Percentiles rank a stretch among this genome's conserved stretches.
Evolutionary conservation across 2,113 vertebrate genomes (phyloP).

Genomic region (Burhinus oedicnemus): DNA sequence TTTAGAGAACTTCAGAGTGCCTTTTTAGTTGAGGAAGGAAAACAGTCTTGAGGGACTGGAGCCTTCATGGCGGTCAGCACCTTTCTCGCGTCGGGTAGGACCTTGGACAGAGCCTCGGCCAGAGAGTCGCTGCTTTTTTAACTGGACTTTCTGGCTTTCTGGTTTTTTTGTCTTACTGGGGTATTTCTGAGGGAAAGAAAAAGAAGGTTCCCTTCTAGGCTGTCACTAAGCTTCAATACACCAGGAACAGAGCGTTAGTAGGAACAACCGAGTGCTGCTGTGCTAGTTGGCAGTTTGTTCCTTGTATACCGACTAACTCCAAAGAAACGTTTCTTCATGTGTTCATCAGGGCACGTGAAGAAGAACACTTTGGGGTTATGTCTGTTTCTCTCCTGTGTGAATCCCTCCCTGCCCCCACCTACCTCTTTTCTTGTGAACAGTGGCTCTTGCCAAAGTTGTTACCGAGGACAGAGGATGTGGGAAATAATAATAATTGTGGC

Average conservation of each 20-base stretch:
- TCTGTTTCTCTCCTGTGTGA: not conserved
- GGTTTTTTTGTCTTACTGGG: not conserved
- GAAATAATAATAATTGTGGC: not conserved
- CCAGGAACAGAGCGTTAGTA: not conserved
- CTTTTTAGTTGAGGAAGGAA: not conserved
- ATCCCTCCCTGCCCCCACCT: not conserved
- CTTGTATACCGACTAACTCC: accelerated
- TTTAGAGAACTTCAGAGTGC: not conserved
- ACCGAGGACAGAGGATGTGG: not conserved
- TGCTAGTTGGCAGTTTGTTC: not conserved
- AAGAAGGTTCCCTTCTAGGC: not conserved
- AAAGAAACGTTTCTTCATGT: not conserved
- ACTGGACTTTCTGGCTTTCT: accelerated
- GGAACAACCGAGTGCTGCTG: not conserved
- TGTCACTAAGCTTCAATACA: not conserved
- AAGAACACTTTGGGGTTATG: not conserved
- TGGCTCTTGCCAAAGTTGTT: not conserved
- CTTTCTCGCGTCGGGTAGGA: accelerated
- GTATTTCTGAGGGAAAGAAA: not conserved
- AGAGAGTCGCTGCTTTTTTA: too few species aligned
- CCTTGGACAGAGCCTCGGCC: not conserved
- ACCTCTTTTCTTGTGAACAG: not conserved
- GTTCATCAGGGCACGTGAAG: accelerated
- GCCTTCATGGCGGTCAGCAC: accelerated
- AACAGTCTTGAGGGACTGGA: too few species aligned